Percentiles rank a stretch among this genome's conserved stretches.
Evolutionary conservation across 2,888 invertebrate species (phyloP).

Genomic region (Hetaerina titia): DNA sequence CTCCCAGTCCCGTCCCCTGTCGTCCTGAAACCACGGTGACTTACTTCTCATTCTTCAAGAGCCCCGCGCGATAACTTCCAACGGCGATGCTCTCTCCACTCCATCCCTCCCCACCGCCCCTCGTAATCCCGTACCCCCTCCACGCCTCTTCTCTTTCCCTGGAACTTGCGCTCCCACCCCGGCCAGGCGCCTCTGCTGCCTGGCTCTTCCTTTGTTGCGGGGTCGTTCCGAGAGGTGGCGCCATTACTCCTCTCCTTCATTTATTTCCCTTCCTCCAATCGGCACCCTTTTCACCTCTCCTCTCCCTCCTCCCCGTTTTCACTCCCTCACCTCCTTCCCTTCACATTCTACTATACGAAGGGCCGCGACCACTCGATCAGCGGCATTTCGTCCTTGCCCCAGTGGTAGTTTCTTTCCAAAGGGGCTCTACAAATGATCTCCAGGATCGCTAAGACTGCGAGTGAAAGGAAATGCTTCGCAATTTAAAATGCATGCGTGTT

Average conservation of each 20-base stretch:
- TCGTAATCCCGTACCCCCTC: too few relatives aligned
- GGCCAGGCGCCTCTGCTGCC: neutral
- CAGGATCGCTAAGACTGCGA: too few relatives aligned
- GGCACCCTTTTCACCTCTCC: neutral
- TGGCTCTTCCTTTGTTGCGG: neutral
- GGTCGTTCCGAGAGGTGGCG: conserved; percentile 24
- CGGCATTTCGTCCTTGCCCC: too few relatives aligned
- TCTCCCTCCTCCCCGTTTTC: neutral
- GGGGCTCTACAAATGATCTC: too few relatives aligned
- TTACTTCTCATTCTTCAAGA: neutral
- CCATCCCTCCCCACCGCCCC: too few relatives aligned
- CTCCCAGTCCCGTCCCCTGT: too few relatives aligned
- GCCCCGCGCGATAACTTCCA: neutral
- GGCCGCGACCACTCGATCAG: too few relatives aligned
- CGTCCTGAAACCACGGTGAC: neutral
- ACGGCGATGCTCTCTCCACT: neutral
- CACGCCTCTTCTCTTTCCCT: neutral
- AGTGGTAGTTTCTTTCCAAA: too few relatives aligned
- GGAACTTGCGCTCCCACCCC: neutral
- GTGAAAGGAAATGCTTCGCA: too few relatives aligned
- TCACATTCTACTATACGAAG: neutral
- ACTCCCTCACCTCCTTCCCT: neutral
- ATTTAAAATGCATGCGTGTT: too few relatives aligned
- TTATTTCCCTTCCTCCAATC: neutral
- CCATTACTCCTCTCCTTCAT: neutral